A percentile compares a stretch with the other conserved stretches of the same genome.
These are phyloP conservation scores for Eupithecia exiguata DNA, from an alignment of 2,888 invertebrate species.

Conservation along the genomic window DNA sequence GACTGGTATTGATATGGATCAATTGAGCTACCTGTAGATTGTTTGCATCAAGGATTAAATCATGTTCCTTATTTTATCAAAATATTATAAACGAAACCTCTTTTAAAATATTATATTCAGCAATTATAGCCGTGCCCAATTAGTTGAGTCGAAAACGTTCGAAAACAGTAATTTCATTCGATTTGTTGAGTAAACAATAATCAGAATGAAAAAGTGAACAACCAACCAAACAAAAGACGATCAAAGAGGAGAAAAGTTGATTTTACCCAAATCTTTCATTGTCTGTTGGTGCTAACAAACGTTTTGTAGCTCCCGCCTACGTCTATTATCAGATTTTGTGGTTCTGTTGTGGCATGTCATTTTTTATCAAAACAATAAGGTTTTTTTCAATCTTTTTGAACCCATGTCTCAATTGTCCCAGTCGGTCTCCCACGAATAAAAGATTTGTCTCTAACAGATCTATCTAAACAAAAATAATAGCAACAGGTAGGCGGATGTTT, in stretches of 20 bases:
- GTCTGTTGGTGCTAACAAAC: conserved; percentile 80
- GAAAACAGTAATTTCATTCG: conserved; percentile 61
- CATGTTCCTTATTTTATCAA: no score
- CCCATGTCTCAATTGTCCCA: conserved; percentile 51
- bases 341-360: conserved; percentile 75
- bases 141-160: conserved; percentile 39
- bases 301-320: conserved; percentile 80
- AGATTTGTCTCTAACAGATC: conserved; percentile 60
- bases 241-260: conserved; percentile 72
- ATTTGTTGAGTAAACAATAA: conserved; percentile 72
- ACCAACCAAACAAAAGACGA: conserved; percentile 57
- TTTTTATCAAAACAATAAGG: conserved; percentile 83
- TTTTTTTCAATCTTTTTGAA: conserved; percentile 57
- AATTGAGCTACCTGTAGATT: no score
- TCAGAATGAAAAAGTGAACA: conserved; percentile 64
- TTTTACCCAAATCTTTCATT: conserved; percentile 76
- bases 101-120: conserved; percentile 38
- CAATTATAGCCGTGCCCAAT: conserved; percentile 51
- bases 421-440: conserved; percentile 60
- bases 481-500: conserved; percentile 48
- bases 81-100: not conserved
- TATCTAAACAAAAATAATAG: conserved; percentile 66
- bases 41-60: no score
- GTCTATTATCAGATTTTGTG: conserved; percentile 75
- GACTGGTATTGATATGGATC: no score